Percentiles rank a stretch among this genome's conserved stretches.
phyloP scores from a whole-genome alignment of 1,140 invertebrate species.

The Drosophila ambigua region DNA sequence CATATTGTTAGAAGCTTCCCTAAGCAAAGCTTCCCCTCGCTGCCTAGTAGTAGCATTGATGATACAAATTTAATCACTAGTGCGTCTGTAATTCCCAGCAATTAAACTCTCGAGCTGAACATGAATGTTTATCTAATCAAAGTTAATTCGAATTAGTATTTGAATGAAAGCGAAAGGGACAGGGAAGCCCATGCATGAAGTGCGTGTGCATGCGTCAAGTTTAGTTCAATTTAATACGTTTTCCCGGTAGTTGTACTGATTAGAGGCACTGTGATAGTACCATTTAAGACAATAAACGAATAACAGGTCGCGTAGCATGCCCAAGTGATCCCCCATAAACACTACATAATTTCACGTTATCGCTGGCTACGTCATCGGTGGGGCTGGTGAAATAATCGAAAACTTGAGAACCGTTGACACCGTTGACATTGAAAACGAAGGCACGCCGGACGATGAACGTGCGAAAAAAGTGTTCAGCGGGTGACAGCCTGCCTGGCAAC shows the following conservation, averaged over 20 bases:
- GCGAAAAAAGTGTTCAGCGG: constrained; percentile 33
- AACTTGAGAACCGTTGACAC: constrained; percentile 57
- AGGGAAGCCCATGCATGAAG: constrained; percentile 7
- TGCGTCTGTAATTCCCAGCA: background rate
- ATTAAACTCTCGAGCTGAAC: background rate
- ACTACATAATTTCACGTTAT: constrained; percentile 20
- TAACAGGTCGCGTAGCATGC: background rate
- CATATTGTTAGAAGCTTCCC: too few species aligned
- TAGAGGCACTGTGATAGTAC: background rate
- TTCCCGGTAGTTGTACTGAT: background rate
- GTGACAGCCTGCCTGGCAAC: constrained; percentile 61
- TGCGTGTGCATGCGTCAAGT: constrained; percentile 7
- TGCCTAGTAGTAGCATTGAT: too few species aligned
- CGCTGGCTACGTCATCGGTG: constrained; percentile 55
- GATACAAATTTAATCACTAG: too few species aligned
- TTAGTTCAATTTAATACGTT: constrained; percentile 18
- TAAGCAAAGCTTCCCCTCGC: too few species aligned
- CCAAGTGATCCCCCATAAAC: constrained; percentile 38
- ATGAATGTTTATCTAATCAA: constrained; percentile 20
- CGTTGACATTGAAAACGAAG: constrained; percentile 71
- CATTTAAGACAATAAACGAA: constrained; percentile 15
- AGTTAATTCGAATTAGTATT: constrained; percentile 1
- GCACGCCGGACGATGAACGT: constrained; percentile 52
- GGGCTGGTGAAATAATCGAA: constrained; percentile 58
- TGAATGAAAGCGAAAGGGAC: constrained; percentile 2